These are phyloP conservation scores for Ptychoptera albimana DNA, from an alignment of 2,888 invertebrate species.

Conservation along the genomic window DNA sequence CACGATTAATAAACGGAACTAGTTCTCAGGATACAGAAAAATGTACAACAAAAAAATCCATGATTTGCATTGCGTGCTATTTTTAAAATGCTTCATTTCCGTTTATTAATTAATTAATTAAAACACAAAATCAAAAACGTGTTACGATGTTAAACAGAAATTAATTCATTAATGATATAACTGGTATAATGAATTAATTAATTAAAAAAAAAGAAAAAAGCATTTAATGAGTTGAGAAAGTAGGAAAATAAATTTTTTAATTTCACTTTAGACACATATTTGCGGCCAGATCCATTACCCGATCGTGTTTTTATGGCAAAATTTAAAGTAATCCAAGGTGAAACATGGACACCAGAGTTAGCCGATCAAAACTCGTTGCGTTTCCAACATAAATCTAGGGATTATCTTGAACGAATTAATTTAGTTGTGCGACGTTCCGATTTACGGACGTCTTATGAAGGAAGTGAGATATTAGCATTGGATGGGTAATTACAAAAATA, in stretches of 20 bases:
- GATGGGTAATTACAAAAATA: slow-evolving; percentile 48
- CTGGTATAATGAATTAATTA: neutral
- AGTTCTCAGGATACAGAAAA: too few relatives aligned
- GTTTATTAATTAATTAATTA: too few relatives aligned
- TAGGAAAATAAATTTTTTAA: neutral
- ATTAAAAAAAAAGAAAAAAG: neutral
- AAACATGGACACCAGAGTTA: slow-evolving; percentile 50
- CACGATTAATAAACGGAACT: too few relatives aligned
- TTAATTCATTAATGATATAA: too few relatives aligned
- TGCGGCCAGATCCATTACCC: slow-evolving; percentile 43
- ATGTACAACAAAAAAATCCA: too few relatives aligned
- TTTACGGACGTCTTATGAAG: slow-evolving; percentile 57
- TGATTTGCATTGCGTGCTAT: too few relatives aligned
- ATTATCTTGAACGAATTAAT: slow-evolving; percentile 61
- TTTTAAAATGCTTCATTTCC: too few relatives aligned
- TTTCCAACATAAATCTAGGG: slow-evolving; percentile 56
- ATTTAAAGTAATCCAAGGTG: slow-evolving; percentile 53
- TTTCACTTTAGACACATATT: slow-evolving; percentile 23
- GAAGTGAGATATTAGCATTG: slow-evolving; percentile 66
- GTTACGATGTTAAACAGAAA: too few relatives aligned
- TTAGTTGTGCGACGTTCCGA: slow-evolving; percentile 57
- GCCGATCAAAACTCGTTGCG: slow-evolving; percentile 48
- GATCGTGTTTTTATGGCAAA: slow-evolving; percentile 72
- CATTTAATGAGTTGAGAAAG: too few relatives aligned
- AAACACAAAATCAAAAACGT: too few relatives aligned